phyloP scores from a whole-genome alignment of 2,888 invertebrate species.

The Danaus chrysippus region DNA sequence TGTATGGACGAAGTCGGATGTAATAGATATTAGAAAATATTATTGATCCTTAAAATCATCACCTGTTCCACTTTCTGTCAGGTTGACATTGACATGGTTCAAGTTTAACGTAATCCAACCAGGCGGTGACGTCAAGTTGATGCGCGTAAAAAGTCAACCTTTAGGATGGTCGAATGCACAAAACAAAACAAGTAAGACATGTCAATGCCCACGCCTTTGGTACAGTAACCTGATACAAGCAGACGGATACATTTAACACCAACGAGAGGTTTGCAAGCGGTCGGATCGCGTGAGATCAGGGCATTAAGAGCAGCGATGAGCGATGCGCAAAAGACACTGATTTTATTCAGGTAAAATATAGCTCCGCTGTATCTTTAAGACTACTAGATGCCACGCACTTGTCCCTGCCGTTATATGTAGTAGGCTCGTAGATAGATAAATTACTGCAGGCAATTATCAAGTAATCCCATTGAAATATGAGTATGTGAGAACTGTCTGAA shows the following conservation, averaged over 20 bases:
- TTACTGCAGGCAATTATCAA: constrained; percentile 33
- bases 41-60: constrained; percentile 32
- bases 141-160: constrained; percentile 74
- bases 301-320: constrained; percentile 49
- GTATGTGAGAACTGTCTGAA: constrained; percentile 23
- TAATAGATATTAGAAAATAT: constrained; percentile 27
- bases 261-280: constrained; percentile 52
- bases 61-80: constrained; percentile 41
- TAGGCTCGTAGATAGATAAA: constrained; percentile 32
- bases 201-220: constrained; percentile 78
- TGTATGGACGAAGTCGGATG: constrained; percentile 12
- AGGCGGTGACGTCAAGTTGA: constrained; percentile 60
- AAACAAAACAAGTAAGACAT: constrained; percentile 75
- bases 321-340: constrained; percentile 44
- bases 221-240: constrained; percentile 74
- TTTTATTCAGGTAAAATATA: constrained; percentile 45
- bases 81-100: constrained; percentile 61
- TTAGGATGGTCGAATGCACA: constrained; percentile 68
- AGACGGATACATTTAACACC: constrained; percentile 76
- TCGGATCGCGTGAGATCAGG: constrained; percentile 40
- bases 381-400: constrained; percentile 57
- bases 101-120: constrained; percentile 64
- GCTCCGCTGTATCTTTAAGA: constrained; percentile 1
- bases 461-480: constrained; percentile 31
- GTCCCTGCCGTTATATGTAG: constrained; percentile 38